Evolutionary conservation across 2,113 vertebrate species (phyloP), one percentile per base, ranked within the genome.

Genomic region (Tympanuchus pallidicinctus): DNA sequence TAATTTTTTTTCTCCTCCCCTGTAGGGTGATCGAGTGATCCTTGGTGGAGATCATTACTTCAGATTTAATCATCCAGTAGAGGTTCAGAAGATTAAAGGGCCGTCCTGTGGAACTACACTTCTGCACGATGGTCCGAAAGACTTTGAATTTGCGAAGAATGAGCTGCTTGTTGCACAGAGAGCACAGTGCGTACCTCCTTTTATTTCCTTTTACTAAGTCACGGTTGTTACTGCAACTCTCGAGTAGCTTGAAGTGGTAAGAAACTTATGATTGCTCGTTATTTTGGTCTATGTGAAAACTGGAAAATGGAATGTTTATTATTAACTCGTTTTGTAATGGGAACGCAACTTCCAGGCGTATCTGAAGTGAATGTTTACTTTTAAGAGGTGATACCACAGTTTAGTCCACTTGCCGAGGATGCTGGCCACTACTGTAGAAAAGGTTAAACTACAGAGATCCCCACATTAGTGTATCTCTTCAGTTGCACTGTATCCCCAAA

Each of bases 1-100:
- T 4, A 24, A 32, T 24, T 27, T 27, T 13, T 13, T 5, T 1
- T 10, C 3, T 15, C 5, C 40, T 36, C 47, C 8, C n/a, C 18
- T 82, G 59, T 27, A 99, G 99, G 99, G 99, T 32, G 99, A 99
- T 93, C 96, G 99, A 50, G 98, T 99, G 83, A 98, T 99, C 95
- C 98, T 99, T 8, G 99, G 99, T 30, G 99, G 99, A 70, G 98
- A 99, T 90, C 99, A 99, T 96, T 99, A 99, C 97, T 99, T 99
- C 95, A 98, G 99, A 74, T 99, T 99, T 94, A 99, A 99, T 94
- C 99, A 99, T 86, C 99, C 99, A 32, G 92, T 97, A 34, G 99
- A 99, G 93, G 99, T 99, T 94, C 98, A 98, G 94, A 98, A 98
- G 91, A 97, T 97, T 60, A 98, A 96, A 93, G 97, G 90, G 1